Conservation (phyloP, 2,888 invertebrate species). For the Drosophila aldrichi region DNA sequence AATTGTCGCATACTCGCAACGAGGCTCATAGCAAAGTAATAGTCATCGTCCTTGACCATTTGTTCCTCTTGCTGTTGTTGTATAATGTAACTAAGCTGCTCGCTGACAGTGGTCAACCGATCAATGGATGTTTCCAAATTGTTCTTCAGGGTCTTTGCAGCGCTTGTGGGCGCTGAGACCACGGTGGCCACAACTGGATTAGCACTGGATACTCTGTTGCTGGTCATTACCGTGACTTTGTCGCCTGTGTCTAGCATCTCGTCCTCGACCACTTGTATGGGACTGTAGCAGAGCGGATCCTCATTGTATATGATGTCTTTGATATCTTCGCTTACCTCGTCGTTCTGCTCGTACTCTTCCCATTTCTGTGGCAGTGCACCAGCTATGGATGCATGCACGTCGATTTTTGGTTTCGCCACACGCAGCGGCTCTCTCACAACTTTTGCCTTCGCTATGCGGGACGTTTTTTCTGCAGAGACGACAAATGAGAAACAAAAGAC, state of each 20-base stretch:
- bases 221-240: constrained; percentile 56
- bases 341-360: constrained; percentile 72
- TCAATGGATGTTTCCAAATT: constrained; percentile 69
- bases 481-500: constrained; percentile 1
- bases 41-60: constrained; percentile 62
- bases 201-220: constrained; percentile 19
- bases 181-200: constrained; percentile 63
- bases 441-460: constrained; percentile 62
- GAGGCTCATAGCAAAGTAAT: constrained; percentile 68
- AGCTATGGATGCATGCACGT: constrained; percentile 32
- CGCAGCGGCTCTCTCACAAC: constrained; percentile 58
- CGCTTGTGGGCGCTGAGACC: constrained; percentile 44
- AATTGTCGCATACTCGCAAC: constrained; percentile 66
- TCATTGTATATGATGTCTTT: constrained; percentile 72
- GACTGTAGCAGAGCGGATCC: constrained; percentile 69
- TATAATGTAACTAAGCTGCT: constrained; percentile 65
- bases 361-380: constrained; percentile 71
- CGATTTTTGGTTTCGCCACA: constrained; percentile 65
- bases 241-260: constrained; percentile 58
- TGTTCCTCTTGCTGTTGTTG: constrained; percentile 73
- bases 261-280: constrained; percentile 70
- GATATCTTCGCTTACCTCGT: constrained; percentile 66
- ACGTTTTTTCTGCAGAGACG: constrained; percentile 63
- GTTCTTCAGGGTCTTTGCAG: constrained; percentile 68
- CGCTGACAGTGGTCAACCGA: constrained; percentile 62